A percentile compares a stretch with the other conserved stretches of the same genome.
phyloP scores from a whole-genome alignment of 2,888 invertebrate species.

The Phasia obesa region DNA sequence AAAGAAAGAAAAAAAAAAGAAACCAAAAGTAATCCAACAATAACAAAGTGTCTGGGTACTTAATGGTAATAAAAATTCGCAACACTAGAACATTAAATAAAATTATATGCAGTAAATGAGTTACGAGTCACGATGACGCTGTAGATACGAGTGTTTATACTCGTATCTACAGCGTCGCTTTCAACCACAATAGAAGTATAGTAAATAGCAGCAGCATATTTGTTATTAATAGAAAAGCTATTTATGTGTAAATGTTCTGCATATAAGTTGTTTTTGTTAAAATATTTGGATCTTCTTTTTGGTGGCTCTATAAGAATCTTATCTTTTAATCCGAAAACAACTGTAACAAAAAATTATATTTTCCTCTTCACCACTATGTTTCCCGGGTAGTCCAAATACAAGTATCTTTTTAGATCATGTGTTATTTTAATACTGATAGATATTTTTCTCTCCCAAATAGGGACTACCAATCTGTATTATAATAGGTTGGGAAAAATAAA shows the following conservation, averaged over 20 bases:
- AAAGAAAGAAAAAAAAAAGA: constrained; percentile 3
- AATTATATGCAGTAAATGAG: constrained; percentile 69
- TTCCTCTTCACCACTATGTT: too few species aligned
- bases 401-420: too few species aligned
- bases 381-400: too few species aligned
- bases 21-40: constrained; percentile 52
- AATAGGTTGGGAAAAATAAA: too few species aligned
- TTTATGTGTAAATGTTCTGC: constrained; percentile 15
- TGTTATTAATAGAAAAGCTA: background rate
- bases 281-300: constrained; percentile 8
- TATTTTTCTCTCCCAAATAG: too few species aligned
- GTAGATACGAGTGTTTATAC: constrained; percentile 36
- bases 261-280: too few species aligned
- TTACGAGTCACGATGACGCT: constrained; percentile 52
- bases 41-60: constrained; percentile 68
- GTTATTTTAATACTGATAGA: too few species aligned
- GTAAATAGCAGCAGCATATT: background rate
- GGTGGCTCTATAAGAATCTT: constrained; percentile 36
- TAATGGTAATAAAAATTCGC: constrained; percentile 74
- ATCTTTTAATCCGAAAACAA: background rate
- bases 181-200: constrained; percentile 1
- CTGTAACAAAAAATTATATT: too few species aligned
- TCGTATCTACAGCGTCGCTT: constrained; percentile 42
- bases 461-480: too few species aligned
- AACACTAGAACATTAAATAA: constrained; percentile 73